phyloP scores from a whole-genome alignment of 2,797 vertebrate species.

The Sebastes reedi region DNA sequence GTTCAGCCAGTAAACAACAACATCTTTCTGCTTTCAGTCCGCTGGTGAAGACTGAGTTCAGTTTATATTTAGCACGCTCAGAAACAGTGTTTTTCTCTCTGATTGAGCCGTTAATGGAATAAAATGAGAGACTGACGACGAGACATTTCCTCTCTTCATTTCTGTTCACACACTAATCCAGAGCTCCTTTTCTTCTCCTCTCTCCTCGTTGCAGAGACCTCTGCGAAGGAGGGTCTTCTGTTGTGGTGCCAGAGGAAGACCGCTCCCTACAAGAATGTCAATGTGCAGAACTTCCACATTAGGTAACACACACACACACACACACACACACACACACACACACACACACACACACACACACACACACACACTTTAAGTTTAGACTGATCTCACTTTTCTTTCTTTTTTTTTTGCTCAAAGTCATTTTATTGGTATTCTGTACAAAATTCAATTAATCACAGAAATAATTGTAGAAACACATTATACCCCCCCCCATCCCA shows the following conservation, averaged over 20 bases:
- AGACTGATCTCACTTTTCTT: no score
- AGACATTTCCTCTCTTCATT: not conserved
- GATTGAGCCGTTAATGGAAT: not conserved
- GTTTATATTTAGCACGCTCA: not conserved
- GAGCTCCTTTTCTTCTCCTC: not conserved
- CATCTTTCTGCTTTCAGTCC: not conserved
- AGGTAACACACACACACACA: conserved; percentile 77
- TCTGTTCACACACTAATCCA: not conserved
- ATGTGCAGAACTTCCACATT: conserved; percentile 98
- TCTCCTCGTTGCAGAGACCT: conserved; percentile 84
- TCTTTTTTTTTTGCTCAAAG: no score
- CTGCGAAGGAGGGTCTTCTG: conserved; percentile 94
- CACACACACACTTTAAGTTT: not conserved
- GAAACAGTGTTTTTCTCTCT: not conserved
- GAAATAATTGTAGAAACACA: no score
- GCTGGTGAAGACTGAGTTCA: not conserved
- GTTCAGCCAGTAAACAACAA: conserved; percentile 18
- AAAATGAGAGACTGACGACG: not conserved
- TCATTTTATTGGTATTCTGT: no score
- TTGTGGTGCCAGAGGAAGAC: conserved; percentile 98
- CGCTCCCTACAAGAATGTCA: conserved; percentile 96
- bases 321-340: not conserved
- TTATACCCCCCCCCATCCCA: no score
- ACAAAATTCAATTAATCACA: no score
- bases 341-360: not conserved